Conservation (phyloP, 2,797 vertebrate species). For the Pipistrellus pipistrellus region DNA sequence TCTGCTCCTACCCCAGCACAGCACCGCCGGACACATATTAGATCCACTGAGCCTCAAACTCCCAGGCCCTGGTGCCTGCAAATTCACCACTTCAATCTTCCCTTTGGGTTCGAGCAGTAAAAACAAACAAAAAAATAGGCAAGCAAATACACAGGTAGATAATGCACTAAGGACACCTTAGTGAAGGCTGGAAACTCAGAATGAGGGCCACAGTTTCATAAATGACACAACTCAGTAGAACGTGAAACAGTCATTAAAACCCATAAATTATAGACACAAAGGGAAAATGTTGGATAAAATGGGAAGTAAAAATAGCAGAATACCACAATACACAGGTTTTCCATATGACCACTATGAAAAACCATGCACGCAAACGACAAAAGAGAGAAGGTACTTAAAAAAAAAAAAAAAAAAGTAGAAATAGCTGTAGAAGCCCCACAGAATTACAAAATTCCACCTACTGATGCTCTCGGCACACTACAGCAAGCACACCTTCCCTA, state of each 20-base stretch:
- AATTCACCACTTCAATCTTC: constrained; percentile 17
- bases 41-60: neutral
- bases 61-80: neutral
- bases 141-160: neutral
- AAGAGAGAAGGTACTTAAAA: neutral
- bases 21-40: neutral
- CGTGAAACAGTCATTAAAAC: neutral
- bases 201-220: neutral
- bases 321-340: neutral
- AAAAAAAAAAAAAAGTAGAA: neutral
- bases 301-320: neutral
- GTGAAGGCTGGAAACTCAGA: constrained; percentile 40
- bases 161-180: neutral
- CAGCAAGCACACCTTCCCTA: neutral
- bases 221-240: neutral
- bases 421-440: neutral
- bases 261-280: neutral
- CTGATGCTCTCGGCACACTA: neutral
- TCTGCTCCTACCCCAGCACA: neutral
- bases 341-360: neutral
- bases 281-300: neutral
- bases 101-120: neutral
- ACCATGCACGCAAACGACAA: neutral
- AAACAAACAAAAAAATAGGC: neutral
- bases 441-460: neutral